Percentiles rank a stretch among this genome's conserved stretches.
These are phyloP conservation scores for Drosophila limbata DNA, from an alignment of 2,888 invertebrate species.

Conservation along the genomic window DNA sequence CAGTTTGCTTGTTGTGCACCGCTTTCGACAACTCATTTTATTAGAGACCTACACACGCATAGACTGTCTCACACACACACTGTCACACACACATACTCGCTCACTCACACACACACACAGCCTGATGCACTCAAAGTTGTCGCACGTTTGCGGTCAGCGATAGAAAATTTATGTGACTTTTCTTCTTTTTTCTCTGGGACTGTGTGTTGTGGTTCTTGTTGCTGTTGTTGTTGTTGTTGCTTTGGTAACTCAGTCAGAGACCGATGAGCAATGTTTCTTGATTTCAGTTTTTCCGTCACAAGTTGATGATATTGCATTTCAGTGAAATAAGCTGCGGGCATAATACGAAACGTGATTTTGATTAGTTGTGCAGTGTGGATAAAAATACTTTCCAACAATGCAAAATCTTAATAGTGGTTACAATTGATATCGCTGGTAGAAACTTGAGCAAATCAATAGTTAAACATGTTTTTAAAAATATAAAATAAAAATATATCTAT, in stretches of 20 bases:
- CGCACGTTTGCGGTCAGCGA: conserved; percentile 72
- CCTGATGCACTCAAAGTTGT: conserved; percentile 51
- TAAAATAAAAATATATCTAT: too few relatives aligned
- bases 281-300: conserved; percentile 47
- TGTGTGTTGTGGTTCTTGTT: background rate
- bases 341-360: conserved; percentile 29
- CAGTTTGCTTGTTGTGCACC: conserved; percentile 59
- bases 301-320: conserved; percentile 22
- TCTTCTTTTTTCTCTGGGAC: conserved; percentile 27
- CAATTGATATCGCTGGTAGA: background rate
- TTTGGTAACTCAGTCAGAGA: conserved; percentile 17
- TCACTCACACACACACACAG: conserved; percentile 11
- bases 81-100: background rate
- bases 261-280: conserved; percentile 67
- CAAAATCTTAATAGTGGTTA: background rate
- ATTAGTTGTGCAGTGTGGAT: conserved; percentile 1
- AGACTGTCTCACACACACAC: conserved; percentile 10
- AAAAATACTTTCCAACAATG: background rate
- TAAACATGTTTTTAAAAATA: too few relatives aligned
- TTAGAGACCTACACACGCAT: conserved; percentile 54
- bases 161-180: conserved; percentile 73
- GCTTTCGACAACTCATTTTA: conserved; percentile 81
- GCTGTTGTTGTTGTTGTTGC: background rate
- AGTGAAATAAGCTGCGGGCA: conserved; percentile 19
- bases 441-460: background rate